Percentiles rank a stretch among this genome's conserved stretches.
These are phyloP conservation scores for Eupelmus urozonus DNA, from an alignment of 2,888 invertebrate species.

Conservation along the genomic window DNA sequence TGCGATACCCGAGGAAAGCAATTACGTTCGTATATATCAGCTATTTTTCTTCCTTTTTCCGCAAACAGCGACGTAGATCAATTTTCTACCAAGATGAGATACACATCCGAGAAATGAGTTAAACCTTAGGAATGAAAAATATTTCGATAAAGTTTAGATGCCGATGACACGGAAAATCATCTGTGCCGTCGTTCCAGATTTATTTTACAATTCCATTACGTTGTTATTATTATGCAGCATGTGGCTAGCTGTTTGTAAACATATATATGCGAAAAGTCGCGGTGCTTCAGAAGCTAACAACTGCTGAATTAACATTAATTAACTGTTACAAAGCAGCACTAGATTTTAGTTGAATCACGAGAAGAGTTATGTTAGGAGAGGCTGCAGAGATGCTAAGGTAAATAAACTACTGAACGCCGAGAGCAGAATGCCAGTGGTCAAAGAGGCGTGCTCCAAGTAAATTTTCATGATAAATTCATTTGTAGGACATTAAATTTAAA, in stretches of 20 bases:
- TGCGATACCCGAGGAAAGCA: constrained; percentile 26
- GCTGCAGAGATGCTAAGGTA: constrained; percentile 25
- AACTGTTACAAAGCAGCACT: background rate
- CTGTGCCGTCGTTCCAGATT: too few relatives aligned
- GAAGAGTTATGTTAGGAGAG: constrained; percentile 29
- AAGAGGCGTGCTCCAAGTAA: background rate
- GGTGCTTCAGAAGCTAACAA: background rate
- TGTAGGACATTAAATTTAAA: too few relatives aligned
- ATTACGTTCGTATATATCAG: constrained; percentile 8
- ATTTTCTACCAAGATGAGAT: background rate
- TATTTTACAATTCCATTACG: too few relatives aligned
- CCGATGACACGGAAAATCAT: too few relatives aligned
- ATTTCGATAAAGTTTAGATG: too few relatives aligned
- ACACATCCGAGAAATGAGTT: background rate
- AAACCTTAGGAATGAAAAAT: background rate
- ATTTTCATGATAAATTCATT: too few relatives aligned
- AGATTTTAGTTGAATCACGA: constrained; percentile 10
- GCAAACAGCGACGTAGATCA: background rate
- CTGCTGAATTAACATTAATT: constrained; percentile 37
- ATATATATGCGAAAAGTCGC: too few relatives aligned
- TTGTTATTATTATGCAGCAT: too few relatives aligned
- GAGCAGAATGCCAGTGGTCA: background rate
- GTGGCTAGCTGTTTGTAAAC: too few relatives aligned
- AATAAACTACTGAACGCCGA: constrained; percentile 23
- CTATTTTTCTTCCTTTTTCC: background rate